Evolutionary conservation across 2,113 vertebrate genomes (phyloP).

Genomic region (Apodemus speciosus): DNA sequence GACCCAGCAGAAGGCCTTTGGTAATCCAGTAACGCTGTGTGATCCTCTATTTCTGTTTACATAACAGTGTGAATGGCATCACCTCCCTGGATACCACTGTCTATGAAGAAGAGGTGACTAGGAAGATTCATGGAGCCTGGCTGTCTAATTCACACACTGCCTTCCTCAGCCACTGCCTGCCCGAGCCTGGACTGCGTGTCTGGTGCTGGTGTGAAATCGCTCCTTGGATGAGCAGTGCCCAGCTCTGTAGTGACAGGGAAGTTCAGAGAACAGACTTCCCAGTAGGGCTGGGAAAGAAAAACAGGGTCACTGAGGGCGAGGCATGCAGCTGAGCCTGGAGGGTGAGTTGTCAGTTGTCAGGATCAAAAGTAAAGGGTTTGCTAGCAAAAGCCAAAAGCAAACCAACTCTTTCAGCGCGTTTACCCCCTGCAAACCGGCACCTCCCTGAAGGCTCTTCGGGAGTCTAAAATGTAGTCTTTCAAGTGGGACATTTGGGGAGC

Average conservation of each 20-base stretch:
- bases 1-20: not conserved
- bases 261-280: not conserved
- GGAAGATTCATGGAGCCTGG: not conserved
- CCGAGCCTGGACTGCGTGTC: not conserved
- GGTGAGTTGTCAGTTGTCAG: not conserved
- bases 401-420: not conserved
- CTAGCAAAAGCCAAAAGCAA: too few relatives aligned
- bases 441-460: not conserved
- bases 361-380: not conserved
- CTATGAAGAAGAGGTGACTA: not conserved
- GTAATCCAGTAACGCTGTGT: not conserved
- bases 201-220: not conserved
- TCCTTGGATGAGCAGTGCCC: not conserved
- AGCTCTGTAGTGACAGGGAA: not conserved
- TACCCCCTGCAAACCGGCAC: rapidly evolving
- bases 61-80: not conserved
- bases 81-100: not conserved
- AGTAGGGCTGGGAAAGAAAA: not conserved
- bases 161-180: not conserved
- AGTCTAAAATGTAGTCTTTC: not conserved
- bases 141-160: not conserved
- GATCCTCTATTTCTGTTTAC: not conserved
- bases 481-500: too few relatives aligned
- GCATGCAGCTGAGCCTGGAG: not conserved
- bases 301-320: not conserved